Evolutionary conservation across 2,797 vertebrate species (phyloP).

Genomic region (Pipistrellus pygmaeus): DNA sequence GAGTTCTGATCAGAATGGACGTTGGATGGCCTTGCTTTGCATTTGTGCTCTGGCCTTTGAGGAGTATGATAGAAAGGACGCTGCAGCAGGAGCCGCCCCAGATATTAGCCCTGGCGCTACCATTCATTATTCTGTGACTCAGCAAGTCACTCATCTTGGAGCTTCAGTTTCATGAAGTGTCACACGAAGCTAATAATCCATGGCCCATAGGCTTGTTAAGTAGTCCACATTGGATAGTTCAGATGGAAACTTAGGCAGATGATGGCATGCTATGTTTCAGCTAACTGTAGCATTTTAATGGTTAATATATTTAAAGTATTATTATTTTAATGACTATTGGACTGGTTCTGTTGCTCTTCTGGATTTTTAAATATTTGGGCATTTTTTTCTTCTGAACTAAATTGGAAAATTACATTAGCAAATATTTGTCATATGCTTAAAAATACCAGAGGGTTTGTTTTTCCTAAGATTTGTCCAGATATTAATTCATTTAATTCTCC

Average conservation of each 20-base stretch:
- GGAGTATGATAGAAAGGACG: neutral
- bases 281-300: neutral
- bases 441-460: neutral
- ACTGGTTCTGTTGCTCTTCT: neutral
- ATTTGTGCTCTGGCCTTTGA: neutral
- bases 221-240: neutral
- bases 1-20: neutral
- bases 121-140: neutral
- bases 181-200: neutral
- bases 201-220: neutral
- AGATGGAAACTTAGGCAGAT: neutral
- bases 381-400: conserved; percentile 12
- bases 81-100: neutral
- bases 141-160: neutral
- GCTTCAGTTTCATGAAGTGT: neutral
- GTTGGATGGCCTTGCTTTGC: neutral
- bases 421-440: conserved; percentile 11
- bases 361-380: conserved; percentile 9
- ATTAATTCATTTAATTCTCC: neutral
- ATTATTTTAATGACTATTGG: neutral
- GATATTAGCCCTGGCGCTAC: neutral
- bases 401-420: neutral
- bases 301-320: neutral
- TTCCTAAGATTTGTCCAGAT: neutral
- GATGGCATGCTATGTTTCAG: neutral